Percentiles rank a stretch among this genome's conserved stretches.
These are phyloP conservation scores for Corythaeola cristata DNA, from an alignment of 2,113 vertebrate genomes.

Conservation along the genomic window DNA sequence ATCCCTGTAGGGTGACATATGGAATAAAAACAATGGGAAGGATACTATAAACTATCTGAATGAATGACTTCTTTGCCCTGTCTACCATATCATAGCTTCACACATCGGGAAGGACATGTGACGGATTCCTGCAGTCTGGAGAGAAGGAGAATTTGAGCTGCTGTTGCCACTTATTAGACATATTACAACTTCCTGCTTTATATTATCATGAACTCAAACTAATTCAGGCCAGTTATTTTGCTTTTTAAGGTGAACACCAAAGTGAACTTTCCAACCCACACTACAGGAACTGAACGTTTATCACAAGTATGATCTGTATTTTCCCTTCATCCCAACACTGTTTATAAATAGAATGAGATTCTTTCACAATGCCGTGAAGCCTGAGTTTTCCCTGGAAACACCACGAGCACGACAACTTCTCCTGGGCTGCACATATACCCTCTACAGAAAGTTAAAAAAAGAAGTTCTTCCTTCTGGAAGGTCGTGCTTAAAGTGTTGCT, in stretches of 20 bases:
- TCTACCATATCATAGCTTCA: not conserved
- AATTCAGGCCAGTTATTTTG: not conserved
- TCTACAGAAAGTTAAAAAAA: not conserved
- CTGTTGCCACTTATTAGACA: not conserved
- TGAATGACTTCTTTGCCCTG: not conserved
- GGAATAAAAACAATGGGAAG: not conserved
- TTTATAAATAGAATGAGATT: not conserved
- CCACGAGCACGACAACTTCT: not conserved
- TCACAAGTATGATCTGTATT: not conserved
- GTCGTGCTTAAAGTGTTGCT: not conserved
- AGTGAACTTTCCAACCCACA: not conserved
- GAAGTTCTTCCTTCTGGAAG: not conserved
- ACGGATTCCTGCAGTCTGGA: not conserved
- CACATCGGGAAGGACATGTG: not conserved
- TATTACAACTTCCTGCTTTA: not conserved
- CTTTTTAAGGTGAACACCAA: not conserved
- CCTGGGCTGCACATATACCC: not conserved
- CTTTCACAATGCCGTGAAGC: not conserved
- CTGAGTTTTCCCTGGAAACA: not conserved
- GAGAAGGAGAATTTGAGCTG: not conserved
- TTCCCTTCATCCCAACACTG: not conserved
- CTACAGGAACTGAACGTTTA: not conserved
- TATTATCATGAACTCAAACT: not conserved
- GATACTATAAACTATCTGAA: not conserved
- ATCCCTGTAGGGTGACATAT: not conserved